Conservation (phyloP, 2,888 invertebrate genomes). For the Timandra comae region DNA sequence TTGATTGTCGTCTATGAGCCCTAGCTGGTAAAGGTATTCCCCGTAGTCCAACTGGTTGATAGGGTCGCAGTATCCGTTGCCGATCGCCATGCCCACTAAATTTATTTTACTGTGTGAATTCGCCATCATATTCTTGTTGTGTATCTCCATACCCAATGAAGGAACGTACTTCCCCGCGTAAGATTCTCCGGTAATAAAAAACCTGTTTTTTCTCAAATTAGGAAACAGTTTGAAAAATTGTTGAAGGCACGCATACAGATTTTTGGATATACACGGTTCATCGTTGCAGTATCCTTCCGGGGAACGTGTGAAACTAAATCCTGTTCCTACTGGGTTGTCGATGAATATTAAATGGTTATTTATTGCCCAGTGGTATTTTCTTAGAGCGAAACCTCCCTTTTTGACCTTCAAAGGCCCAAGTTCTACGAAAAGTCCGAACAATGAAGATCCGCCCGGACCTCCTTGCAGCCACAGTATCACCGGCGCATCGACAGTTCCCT, state of each 20-base stretch:
- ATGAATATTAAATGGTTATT: slow-evolving; percentile 78
- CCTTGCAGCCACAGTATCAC: slow-evolving; percentile 77
- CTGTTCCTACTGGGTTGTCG: slow-evolving; percentile 80
- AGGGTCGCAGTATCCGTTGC: slow-evolving; percentile 72
- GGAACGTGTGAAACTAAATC: slow-evolving; percentile 79
- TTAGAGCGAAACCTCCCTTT: slow-evolving; percentile 41
- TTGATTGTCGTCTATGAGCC: slow-evolving; percentile 75
- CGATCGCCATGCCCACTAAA: slow-evolving; percentile 71
- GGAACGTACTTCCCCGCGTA: slow-evolving; percentile 78
- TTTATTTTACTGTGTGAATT: slow-evolving; percentile 45
- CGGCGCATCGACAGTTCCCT: slow-evolving; percentile 53
- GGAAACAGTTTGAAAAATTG: slow-evolving; percentile 80
- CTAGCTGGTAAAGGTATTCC: slow-evolving; percentile 67
- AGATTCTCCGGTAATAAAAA: slow-evolving; percentile 80
- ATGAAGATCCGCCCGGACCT: slow-evolving; percentile 74
- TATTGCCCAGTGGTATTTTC: slow-evolving; percentile 77
- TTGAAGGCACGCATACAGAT: slow-evolving; percentile 66
- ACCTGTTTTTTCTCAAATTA: slow-evolving; percentile 63
- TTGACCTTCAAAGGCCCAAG: slow-evolving; percentile 75
- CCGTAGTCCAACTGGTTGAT: slow-evolving; percentile 69
- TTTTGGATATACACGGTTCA: slow-evolving; percentile 72
- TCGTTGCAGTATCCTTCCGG: slow-evolving; percentile 72
- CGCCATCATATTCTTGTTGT: slow-evolving; percentile 46
- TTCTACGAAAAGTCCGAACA: slow-evolving; percentile 77
- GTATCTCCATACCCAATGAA: slow-evolving; percentile 70